phyloP scores from a whole-genome alignment of 2,888 invertebrate genomes.

The Parthenolecanium corni region DNA sequence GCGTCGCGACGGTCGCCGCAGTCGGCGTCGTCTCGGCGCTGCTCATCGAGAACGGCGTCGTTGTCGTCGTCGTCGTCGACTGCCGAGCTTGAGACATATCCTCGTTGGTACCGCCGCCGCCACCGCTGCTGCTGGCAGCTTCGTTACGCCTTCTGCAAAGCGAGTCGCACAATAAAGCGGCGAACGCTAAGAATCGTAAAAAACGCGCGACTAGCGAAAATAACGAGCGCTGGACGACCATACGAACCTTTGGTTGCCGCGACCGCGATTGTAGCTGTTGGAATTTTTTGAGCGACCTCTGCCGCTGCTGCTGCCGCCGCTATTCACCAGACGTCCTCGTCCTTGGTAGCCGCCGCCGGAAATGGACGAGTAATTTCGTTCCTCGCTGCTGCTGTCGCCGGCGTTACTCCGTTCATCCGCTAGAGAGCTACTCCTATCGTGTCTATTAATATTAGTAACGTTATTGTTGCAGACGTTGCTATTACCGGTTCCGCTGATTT shows the following conservation, averaged over 20 bases:
- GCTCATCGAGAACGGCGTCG: not conserved
- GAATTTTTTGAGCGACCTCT: constrained; percentile 11
- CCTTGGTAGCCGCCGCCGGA: not conserved
- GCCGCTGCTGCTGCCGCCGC: not conserved
- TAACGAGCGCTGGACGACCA: no score
- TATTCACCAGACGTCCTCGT: constrained; percentile 11
- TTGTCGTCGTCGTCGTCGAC: no score
- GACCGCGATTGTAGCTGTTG: constrained; percentile 5
- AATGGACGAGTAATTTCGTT: not conserved
- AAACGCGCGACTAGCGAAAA: not conserved
- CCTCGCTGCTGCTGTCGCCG: constrained; percentile 22
- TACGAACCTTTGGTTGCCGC: constrained; percentile 12
- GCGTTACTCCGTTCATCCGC: constrained; percentile 14
- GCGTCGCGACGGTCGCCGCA: not conserved
- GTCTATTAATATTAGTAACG: no score
- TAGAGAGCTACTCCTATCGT: no score
- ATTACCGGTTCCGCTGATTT: no score
- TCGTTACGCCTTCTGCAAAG: constrained; percentile 9
- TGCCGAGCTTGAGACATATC: constrained; percentile 11
- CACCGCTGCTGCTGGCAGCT: constrained; percentile 5
- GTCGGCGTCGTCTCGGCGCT: not conserved
- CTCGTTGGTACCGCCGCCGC: constrained; percentile 3
- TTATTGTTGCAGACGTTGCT: no score
- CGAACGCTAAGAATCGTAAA: not conserved
- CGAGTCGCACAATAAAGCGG: not conserved